Evolutionary conservation across 2,113 vertebrate species (phyloP).

Genomic region (Astatotilapia flaviijosephi): DNA sequence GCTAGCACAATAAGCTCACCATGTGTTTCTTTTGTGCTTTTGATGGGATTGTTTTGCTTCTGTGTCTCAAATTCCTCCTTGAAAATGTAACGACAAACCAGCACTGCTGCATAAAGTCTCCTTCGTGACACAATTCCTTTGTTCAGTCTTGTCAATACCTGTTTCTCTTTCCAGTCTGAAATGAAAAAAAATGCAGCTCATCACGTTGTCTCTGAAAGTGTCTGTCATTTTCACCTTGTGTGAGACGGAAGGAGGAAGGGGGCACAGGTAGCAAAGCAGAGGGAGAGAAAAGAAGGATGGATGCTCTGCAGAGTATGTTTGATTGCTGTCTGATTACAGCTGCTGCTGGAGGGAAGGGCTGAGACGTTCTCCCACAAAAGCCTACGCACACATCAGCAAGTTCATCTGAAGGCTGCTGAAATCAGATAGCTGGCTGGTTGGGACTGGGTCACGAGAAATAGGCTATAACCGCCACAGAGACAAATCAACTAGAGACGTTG

Average conservation of each 20-base stretch:
- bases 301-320: constrained; percentile 19
- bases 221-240: constrained; percentile 8
- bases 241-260: neutral
- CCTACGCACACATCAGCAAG: neutral
- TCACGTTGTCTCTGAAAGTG: neutral
- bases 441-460: neutral
- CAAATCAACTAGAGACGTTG: neutral
- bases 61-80: neutral
- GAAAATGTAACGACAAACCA: neutral
- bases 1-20: neutral
- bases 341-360: constrained; percentile 8
- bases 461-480: neutral
- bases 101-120: neutral
- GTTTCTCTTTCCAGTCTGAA: neutral
- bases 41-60: neutral
- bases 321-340: constrained; percentile 58
- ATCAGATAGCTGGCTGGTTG: neutral
- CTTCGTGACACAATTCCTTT: neutral
- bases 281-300: neutral
- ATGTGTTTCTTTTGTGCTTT: neutral
- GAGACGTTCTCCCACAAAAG: neutral
- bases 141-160: neutral
- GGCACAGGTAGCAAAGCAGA: neutral
- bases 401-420: neutral
- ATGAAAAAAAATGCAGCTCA: constrained; percentile 9